Evolutionary conservation across 1,140 invertebrate species (phyloP).

Genomic region (Drosophila nasuta): DNA sequence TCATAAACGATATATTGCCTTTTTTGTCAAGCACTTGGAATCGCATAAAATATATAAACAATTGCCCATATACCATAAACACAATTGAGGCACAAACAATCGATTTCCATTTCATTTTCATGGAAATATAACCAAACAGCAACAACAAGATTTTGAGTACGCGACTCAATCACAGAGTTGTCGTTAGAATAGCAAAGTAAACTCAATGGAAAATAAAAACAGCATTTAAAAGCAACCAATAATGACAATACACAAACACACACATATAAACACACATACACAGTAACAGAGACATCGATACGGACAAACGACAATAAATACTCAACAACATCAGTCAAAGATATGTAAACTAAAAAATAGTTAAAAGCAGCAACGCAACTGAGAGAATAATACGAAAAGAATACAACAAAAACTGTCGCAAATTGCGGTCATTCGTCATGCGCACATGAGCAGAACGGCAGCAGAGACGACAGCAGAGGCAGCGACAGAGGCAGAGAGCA

Average conservation of each 20-base stretch:
- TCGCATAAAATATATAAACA: conserved; percentile 19
- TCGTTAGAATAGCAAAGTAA: conserved; percentile 58
- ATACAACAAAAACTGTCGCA: conserved; percentile 73
- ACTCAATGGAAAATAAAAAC: conserved; percentile 33
- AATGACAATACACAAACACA: conserved; percentile 69
- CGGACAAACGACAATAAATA: conserved; percentile 51
- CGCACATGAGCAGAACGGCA: conserved; percentile 81
- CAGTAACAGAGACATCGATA: not conserved
- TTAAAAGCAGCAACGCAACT: conserved; percentile 31
- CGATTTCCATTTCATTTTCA: conserved; percentile 41
- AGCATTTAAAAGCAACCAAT: conserved; percentile 69
- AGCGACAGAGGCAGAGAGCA: conserved; percentile 16
- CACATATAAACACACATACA: conserved; percentile 32
- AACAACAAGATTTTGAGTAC: conserved; percentile 4
- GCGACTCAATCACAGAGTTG: conserved; percentile 41
- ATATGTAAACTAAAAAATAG: conserved; percentile 64
- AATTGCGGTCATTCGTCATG: conserved; percentile 84
- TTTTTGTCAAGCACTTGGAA: not conserved
- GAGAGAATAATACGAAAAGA: conserved; percentile 41
- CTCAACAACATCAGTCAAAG: conserved; percentile 69
- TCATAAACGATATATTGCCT: conserved; percentile 13
- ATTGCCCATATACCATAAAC: conserved; percentile 21
- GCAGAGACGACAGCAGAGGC: not conserved
- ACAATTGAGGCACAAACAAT: conserved; percentile 9
- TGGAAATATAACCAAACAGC: not conserved